Base-by-base conservation (phyloP, 2,113 vertebrate genomes). In the Plestiodon gilberti region DNA sequence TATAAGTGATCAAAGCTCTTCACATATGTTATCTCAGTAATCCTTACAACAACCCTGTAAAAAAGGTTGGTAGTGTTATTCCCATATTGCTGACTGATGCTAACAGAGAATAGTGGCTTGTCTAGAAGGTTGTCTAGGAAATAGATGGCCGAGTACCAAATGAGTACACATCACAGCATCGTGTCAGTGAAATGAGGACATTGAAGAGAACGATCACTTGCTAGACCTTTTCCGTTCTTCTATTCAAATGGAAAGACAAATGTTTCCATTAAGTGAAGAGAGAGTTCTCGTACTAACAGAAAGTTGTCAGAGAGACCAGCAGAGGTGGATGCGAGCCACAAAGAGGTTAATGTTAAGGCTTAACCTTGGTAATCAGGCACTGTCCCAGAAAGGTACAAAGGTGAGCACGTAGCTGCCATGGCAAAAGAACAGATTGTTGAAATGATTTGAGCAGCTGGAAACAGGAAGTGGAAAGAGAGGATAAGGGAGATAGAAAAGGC, bases 341-440 rank as follows among this genome's bases (percentile, higher is more conserved):
- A 87, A 89, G 77, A 90, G 88, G 88, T 55, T 91, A 71, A 40
- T 70, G 62, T 89, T 83, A 87, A 86, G 79, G 89, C 79, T 87
- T 88, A 75, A 87, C 90, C 91, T 90, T 89, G 82, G 73, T 88
- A 83, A 88, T 93, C 67, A 79, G 87, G 83, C 81, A 87, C 77
- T 92, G 90, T 93, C 93, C 92, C 87, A 85, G 92, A 23, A 85
- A 86, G 67, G 71, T 90, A 87, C 81, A 92, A 90, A 91, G 78
- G 83, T 0, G 33, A 33, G 17, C 55, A 25, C n/a, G 22, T 52
- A 2, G 52, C 76, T 89, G 86, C 88, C 73, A 64, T n/a, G 77
- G 86, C 65, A 11, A 3, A 25, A 48, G 15, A 18, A 67, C 62
- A 90, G 85, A 78, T 93, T 89, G 25, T 4, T 69, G 67, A 81